These are phyloP conservation scores for Drosophila sp. DNA, from an alignment of 1,140 invertebrate genomes.

Conservation along the genomic window DNA sequence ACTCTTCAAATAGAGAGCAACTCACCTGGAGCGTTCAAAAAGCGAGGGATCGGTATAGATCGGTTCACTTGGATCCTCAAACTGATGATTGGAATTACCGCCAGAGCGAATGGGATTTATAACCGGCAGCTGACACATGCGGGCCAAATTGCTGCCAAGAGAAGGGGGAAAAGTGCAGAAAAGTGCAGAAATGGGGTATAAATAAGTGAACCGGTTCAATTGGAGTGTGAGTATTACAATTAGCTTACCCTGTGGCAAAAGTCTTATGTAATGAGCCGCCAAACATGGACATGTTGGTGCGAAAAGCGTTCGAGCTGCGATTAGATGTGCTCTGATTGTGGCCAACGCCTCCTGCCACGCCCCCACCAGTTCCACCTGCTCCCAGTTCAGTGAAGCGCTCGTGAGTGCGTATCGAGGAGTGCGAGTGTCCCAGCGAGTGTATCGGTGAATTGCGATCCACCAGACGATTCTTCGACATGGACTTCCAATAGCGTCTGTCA, in stretches of 20 bases:
- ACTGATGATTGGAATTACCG: conserved; percentile 79
- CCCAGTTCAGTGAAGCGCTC: conserved; percentile 82
- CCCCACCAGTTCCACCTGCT: conserved; percentile 6
- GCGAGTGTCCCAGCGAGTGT: conserved; percentile 78
- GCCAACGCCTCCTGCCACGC: conserved; percentile 3
- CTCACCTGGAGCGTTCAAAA: conserved; percentile 91
- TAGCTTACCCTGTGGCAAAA: conserved; percentile 86
- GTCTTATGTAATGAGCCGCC: conserved; percentile 87
- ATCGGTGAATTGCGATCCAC: conserved; percentile 85
- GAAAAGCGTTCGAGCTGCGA: conserved; percentile 76
- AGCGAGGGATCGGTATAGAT: conserved; percentile 96
- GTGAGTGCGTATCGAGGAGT: conserved; percentile 81
- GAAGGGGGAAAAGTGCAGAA: neutral
- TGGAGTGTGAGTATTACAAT: conserved; percentile 3
- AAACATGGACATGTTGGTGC: conserved; percentile 86
- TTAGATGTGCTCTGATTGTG: conserved; percentile 72
- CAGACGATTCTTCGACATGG: conserved; percentile 88
- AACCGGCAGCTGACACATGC: conserved; percentile 84
- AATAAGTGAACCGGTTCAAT: conserved; percentile 59
- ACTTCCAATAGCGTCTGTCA: conserved; percentile 88
- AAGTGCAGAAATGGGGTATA: conserved; percentile 9
- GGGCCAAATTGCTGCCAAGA: conserved; percentile 78
- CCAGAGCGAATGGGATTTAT: conserved; percentile 82
- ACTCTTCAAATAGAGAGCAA: neutral
- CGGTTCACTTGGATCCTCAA: conserved; percentile 95